Conservation (phyloP, 2,797 vertebrate genomes). For the Thripadectes ignobilis region DNA sequence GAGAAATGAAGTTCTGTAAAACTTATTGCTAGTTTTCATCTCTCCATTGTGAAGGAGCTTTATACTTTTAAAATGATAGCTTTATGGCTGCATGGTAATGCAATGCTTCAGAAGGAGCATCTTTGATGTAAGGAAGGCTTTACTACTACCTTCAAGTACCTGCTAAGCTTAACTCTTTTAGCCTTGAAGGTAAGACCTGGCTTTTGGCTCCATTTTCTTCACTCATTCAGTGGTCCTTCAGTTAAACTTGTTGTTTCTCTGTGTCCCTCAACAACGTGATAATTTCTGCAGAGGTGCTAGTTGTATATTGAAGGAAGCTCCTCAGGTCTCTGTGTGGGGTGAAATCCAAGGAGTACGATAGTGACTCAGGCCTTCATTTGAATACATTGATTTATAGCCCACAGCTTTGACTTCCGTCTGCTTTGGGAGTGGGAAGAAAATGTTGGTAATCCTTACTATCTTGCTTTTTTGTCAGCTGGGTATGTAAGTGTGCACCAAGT, state of each 20-base stretch:
- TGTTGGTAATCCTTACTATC: background rate
- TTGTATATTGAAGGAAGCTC: background rate
- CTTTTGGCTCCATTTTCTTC: background rate
- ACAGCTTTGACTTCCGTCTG: background rate
- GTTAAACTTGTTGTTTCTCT: background rate
- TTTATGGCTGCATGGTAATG: background rate
- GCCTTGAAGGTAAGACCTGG: background rate
- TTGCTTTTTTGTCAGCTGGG: background rate
- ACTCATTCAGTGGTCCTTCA: background rate
- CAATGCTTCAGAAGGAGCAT: background rate
- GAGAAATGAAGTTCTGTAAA: constrained; percentile 1
- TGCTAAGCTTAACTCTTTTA: background rate
- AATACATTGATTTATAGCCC: background rate
- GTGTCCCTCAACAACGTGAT: background rate
- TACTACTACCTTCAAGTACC: background rate
- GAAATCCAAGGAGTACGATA: background rate
- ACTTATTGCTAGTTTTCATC: background rate
- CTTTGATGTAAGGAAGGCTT: background rate
- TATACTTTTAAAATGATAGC: background rate
- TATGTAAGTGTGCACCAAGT: background rate
- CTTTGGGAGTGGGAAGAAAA: background rate
- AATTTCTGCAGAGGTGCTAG: background rate
- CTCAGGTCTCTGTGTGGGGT: background rate
- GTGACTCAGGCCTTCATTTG: background rate
- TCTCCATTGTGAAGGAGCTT: background rate